Conservation (phyloP, 2,113 vertebrate genomes). For the Anarhynchus alexandrinus region DNA sequence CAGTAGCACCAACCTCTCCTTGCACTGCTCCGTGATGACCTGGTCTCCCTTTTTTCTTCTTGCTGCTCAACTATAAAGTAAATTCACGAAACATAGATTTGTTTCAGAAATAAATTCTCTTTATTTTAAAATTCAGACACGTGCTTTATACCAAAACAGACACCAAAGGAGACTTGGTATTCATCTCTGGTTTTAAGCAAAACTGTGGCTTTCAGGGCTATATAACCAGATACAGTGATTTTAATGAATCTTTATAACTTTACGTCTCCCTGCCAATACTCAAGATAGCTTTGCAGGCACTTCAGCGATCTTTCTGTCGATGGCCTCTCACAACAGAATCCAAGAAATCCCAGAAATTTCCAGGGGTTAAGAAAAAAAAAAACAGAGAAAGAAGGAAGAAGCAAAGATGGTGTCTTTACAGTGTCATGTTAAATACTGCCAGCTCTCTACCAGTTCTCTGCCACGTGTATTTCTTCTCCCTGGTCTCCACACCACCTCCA, state of each 20-base stretch:
- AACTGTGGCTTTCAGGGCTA: not conserved
- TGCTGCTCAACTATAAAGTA: not conserved
- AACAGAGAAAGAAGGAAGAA: not conserved
- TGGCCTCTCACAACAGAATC: not conserved
- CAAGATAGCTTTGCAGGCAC: not conserved
- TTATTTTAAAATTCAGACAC: slow-evolving; percentile 49
- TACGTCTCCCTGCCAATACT: not conserved
- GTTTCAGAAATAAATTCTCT: slow-evolving; percentile 12
- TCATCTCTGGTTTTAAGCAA: not conserved
- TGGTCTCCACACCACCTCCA: not conserved
- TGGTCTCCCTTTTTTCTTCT: not conserved
- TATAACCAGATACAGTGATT: not conserved
- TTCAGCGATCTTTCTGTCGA: not conserved
- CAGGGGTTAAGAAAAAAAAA: not conserved
- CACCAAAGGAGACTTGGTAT: not conserved
- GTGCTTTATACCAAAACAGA: slow-evolving; percentile 6
- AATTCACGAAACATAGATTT: not conserved
- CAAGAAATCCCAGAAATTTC: not conserved
- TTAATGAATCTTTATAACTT: not conserved
- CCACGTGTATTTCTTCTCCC: not conserved
- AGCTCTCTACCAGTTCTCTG: not conserved
- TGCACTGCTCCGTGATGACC: not conserved
- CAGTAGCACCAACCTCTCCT: not conserved
- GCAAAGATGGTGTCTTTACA: not conserved
- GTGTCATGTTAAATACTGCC: not conserved